Evolutionary conservation across 2,888 invertebrate genomes (phyloP).

Genomic region (Schrankia costaestrigalis): DNA sequence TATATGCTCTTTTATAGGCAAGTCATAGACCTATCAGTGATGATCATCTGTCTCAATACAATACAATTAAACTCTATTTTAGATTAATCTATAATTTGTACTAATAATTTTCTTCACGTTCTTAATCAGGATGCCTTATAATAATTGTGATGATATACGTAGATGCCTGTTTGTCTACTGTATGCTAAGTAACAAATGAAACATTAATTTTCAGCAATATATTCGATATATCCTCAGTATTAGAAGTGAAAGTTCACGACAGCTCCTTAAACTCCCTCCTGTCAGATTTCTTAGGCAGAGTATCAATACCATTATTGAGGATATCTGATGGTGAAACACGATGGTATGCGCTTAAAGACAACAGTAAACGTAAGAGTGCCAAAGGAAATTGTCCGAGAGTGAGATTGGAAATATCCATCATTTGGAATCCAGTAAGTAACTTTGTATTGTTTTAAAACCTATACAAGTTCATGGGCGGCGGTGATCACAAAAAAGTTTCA

Average conservation of each 20-base stretch:
- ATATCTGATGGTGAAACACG: constrained; percentile 50
- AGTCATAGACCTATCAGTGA: too few relatives aligned
- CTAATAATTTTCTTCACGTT: too few relatives aligned
- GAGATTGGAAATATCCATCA: constrained; percentile 56
- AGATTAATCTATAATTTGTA: too few relatives aligned
- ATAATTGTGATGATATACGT: too few relatives aligned
- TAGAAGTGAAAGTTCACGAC: constrained; percentile 61
- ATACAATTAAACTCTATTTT: too few relatives aligned
- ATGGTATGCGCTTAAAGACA: constrained; percentile 68
- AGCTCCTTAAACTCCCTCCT: constrained; percentile 44
- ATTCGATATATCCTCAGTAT: constrained; percentile 60
- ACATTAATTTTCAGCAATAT: constrained; percentile 54
- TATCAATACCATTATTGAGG: constrained; percentile 62
- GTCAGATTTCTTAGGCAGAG: constrained; percentile 53
- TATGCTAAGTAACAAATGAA: too few relatives aligned
- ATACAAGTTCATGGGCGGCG: too few relatives aligned
- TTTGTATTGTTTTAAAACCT: background rate
- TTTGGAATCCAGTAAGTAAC: constrained; percentile 67
- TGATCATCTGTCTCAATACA: too few relatives aligned
- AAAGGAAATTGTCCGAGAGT: constrained; percentile 67
- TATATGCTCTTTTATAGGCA: too few relatives aligned
- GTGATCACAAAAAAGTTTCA: too few relatives aligned
- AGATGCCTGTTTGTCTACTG: too few relatives aligned
- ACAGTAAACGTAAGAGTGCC: constrained; percentile 48
- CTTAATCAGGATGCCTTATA: too few relatives aligned